Base-by-base conservation (phyloP, 1,140 invertebrate species). In the Heliothis subflexa region DNA sequence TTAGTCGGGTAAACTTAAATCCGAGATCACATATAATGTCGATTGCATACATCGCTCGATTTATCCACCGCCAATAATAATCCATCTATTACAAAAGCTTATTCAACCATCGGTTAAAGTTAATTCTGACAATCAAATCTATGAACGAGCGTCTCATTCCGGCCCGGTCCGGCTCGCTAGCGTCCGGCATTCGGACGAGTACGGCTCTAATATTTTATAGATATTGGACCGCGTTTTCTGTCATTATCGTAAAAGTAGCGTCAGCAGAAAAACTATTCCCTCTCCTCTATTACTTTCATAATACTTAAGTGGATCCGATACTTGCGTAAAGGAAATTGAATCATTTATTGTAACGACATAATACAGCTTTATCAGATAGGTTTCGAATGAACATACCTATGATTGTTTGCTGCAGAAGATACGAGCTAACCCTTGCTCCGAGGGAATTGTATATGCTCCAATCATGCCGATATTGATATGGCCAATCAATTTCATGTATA, bases 191-290 rank as follows among this genome's bases (percentile, higher is more conserved):
- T 75, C 79, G 75, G 76, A 76, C 74, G 49, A 77, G 74, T 68
- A 68, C 83, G 82, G 85, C 88, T 90, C 85, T 91, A 89, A 91
- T 89, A 92, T 89, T 92, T 92, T 91, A 92, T 92, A 92, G 89
- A 91, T 92, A 92, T 91, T 91, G 89, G 89, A 92, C 88, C 88
- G 88, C 90, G 88, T 91, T 93, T 91, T 88, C 88, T 88, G 85
- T 93, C 89, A 93, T 94, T 94, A 94, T 93, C 89, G 91, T 92
- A 91, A 93, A 92, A 93, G 88, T 86, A 94, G 87, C 90, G 90
- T 93, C 92, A 93, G 89, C 91, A 92, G 91, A 89, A 93, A 94
- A 94, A 94, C 92, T 94, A 94, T 93, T 92, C 91, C 85, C 89
- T 90, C 88, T 87, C 84, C 79, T 89, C 88, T 90, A 93, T 92